These are phyloP conservation scores for Molanna angustata DNA, from an alignment of 2,888 invertebrate species.

Conservation along the genomic window DNA sequence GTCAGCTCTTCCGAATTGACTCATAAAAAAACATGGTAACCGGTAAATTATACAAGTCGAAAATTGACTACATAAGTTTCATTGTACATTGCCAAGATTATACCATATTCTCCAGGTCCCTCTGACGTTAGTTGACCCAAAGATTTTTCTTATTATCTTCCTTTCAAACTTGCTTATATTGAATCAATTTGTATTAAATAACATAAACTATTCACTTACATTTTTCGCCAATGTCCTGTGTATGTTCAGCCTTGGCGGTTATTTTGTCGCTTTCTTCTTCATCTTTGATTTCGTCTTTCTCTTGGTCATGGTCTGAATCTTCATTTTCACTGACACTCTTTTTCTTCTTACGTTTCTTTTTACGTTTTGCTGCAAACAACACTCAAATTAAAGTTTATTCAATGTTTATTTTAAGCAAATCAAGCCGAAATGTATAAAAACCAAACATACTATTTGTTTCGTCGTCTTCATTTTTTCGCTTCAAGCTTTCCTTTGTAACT, in stretches of 20 bases:
- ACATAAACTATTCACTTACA: constrained; percentile 19
- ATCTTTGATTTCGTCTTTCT: constrained; percentile 37
- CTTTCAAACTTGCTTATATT: too few species aligned
- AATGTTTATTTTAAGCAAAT: too few species aligned
- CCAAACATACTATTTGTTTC: constrained; percentile 20
- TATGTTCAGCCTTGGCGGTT: constrained; percentile 32
- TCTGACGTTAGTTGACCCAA: too few species aligned
- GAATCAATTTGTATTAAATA: not conserved
- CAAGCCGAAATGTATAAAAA: too few species aligned
- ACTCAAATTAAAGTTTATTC: constrained; percentile 7
- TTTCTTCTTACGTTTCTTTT: constrained; percentile 32
- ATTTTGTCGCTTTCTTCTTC: constrained; percentile 36
- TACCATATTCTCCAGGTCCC: too few species aligned
- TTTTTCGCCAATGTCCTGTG: constrained; percentile 27
- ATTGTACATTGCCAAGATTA: too few species aligned
- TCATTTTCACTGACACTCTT: constrained; percentile 37
- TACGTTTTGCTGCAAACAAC: constrained; percentile 22
- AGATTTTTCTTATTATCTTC: too few species aligned
- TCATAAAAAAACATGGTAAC: too few species aligned
- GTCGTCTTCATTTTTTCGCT: constrained; percentile 31
- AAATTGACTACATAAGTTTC: too few species aligned
- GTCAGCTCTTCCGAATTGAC: too few species aligned
- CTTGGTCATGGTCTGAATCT: constrained; percentile 37
- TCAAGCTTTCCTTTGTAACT: constrained; percentile 42
- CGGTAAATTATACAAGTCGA: too few species aligned